Evolutionary conservation across 2,888 invertebrate genomes (phyloP), one percentile per base, ranked within the genome.

Genomic region (Heliconius ismenius): DNA sequence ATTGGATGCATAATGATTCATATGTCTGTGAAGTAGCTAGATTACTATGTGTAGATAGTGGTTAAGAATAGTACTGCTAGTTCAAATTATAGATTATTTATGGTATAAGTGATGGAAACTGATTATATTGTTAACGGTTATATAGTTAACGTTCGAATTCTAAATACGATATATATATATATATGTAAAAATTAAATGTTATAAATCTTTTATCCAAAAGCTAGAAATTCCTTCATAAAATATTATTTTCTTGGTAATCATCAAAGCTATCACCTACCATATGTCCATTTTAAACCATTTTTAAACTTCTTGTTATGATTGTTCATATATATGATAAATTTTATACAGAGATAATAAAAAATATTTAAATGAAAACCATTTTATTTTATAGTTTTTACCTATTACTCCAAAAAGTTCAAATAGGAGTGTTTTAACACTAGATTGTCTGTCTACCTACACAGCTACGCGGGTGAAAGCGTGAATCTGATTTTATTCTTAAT

Each of bases 331-430:
- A 58, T 18, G 62, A 70, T 80, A 80, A 82, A 83, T 81, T 83
- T 81, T 83, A 81, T 82, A 83, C 80, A 80, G 67, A 80, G 76
- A 76, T 58, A 79, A 75, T 78, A 77, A 78, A 81, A 73, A 11
- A n/a, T 36, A 67, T 67, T 3, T 3, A 9, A 15, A 67, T 39
- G 15, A 4, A 9, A 4, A 49, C 1, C 15, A n/a, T 36, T 24
- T 24, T 39, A 4, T 67, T 39, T 24, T 39, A 24, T 24, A 9
- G 1, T 24, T 67, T 67, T 39, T 24, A 24, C 13, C 24, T 13
- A 58, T 10, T n/a, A n/a, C 10, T n/a, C 10, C 3, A 3, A 58
- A 58, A 54, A 54, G 54, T 54, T 54, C 2, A 54, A 6, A 54
- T 10, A 7, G 54, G 3, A 10, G 7, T 49, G 39, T 39, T 39